Conservation (phyloP, 2,113 vertebrate species). For the Kryptolebias marmoratus region DNA sequence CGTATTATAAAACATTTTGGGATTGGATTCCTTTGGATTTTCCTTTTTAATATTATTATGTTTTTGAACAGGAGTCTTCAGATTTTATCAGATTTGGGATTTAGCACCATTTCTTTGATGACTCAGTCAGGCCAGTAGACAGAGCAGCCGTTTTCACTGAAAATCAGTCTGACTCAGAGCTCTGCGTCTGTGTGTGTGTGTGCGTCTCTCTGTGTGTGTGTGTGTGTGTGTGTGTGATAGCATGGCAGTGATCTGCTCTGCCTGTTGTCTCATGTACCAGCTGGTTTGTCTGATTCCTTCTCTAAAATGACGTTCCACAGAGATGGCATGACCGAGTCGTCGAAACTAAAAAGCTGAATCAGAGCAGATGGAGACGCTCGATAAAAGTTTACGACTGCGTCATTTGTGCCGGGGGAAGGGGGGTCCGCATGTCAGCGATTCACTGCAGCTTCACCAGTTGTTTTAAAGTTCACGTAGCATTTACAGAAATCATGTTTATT, state of each 20-base stretch:
- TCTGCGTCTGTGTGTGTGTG: constrained; percentile 5
- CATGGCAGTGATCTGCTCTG: constrained; percentile 23
- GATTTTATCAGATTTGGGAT: background rate
- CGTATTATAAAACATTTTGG: background rate
- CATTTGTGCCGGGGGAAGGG: background rate
- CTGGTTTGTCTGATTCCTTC: background rate
- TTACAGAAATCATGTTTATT: no score
- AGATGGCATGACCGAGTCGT: constrained; percentile 1
- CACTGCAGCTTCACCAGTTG: no score
- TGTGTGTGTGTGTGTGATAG: constrained; percentile 24
- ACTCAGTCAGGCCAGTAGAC: background rate
- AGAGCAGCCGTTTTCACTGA: background rate
- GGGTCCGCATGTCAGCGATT: no score
- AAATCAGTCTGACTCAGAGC: constrained; percentile 14
- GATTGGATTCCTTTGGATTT: background rate
- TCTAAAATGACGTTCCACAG: background rate
- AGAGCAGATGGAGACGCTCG: background rate
- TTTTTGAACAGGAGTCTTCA: background rate
- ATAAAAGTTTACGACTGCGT: background rate
- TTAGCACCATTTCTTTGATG: background rate
- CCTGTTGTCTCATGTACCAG: constrained; percentile 9
- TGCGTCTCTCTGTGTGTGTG: background rate
- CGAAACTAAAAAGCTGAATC: background rate
- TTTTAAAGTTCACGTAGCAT: no score
- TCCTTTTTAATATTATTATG: background rate